Conservation (phyloP, 2,113 vertebrate species). For the Camelus bactrianus region DNA sequence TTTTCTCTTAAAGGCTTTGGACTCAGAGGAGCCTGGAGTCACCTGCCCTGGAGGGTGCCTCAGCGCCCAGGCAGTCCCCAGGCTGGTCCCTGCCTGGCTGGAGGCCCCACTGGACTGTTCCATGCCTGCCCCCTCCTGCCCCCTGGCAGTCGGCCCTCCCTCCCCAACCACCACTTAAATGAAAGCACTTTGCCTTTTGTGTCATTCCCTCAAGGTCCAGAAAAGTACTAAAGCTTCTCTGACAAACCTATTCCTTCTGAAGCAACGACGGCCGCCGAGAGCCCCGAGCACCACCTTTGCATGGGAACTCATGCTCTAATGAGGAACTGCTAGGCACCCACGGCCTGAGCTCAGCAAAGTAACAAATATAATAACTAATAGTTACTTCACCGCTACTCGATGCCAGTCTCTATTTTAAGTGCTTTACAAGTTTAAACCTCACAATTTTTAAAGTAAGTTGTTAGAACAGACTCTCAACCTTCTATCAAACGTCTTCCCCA, state of each 20-base stretch:
- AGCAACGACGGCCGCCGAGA: background rate
- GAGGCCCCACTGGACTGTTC: background rate
- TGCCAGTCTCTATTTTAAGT: slow-evolving; percentile 36
- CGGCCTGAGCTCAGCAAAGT: slow-evolving; percentile 38
- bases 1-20: background rate
- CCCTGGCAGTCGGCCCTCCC: background rate
- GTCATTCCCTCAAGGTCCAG: background rate
- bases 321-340: background rate
- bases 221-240: background rate
- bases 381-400: slow-evolving; percentile 37
- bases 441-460: slow-evolving; percentile 31
- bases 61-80: background rate
- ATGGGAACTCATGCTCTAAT: slow-evolving; percentile 28
- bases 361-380: slow-evolving; percentile 55
- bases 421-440: slow-evolving; percentile 49
- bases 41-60: background rate
- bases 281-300: background rate
- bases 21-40: background rate
- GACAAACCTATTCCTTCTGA: background rate
- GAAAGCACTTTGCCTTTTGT: background rate
- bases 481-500: background rate
- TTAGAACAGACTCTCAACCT: slow-evolving; percentile 12
- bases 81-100: background rate
- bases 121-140: background rate
- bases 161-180: background rate